phyloP scores from a whole-genome alignment of 2,113 vertebrate species.

The Dasypus novemcinctus region DNA sequence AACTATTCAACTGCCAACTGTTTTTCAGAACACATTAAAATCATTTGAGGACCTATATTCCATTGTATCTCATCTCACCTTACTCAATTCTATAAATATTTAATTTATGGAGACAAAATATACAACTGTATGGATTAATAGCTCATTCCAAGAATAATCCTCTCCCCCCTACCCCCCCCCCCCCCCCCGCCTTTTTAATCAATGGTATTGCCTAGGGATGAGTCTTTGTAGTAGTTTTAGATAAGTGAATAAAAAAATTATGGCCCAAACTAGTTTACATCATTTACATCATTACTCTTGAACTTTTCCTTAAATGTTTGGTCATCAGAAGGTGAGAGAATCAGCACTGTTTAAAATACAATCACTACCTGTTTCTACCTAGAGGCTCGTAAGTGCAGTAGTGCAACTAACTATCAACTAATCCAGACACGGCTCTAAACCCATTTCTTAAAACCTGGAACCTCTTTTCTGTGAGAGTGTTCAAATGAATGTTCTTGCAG shows the following conservation, averaged over 20 bases:
- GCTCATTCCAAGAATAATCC: too few species aligned
- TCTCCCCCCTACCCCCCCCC: too few species aligned
- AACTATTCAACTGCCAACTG: neutral
- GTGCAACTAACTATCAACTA: neutral
- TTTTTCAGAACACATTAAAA: neutral
- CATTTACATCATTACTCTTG: neutral
- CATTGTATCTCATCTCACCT: neutral
- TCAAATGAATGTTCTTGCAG: neutral
- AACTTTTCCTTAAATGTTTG: neutral
- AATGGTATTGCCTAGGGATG: neutral
- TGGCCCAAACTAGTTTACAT: neutral
- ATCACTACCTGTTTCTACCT: neutral
- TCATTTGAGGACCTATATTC: conserved; percentile 42
- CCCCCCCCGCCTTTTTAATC: neutral
- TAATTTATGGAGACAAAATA: conserved; percentile 52
- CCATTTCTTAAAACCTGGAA: neutral
- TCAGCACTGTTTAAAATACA: neutral
- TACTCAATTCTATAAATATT: conserved; percentile 43
- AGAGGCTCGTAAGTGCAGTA: neutral
- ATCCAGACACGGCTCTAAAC: neutral
- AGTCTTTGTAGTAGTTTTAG: conserved; percentile 29
- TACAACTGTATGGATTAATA: conserved; percentile 61
- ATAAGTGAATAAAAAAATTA: conserved; percentile 21
- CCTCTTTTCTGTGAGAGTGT: neutral
- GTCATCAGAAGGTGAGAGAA: neutral